phyloP scores from a whole-genome alignment of 2,113 vertebrate genomes.

The Bambusicola thoracicus region DNA sequence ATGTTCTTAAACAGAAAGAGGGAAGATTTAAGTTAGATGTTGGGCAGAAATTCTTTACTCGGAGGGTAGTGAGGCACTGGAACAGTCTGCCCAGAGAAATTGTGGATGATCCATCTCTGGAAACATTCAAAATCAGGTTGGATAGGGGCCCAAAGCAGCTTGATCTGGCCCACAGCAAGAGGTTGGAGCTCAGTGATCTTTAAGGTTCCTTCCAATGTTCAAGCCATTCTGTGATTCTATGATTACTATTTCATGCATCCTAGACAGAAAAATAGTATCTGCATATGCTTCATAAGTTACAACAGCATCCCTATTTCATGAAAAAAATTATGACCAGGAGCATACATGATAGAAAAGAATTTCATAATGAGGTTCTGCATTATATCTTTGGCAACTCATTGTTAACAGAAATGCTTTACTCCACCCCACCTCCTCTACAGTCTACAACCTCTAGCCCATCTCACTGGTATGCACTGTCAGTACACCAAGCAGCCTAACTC shows the following conservation, averaged over 20 bases:
- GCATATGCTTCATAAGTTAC: neutral
- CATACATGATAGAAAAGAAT: neutral
- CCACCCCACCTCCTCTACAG: neutral
- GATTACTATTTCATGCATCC: accelerated
- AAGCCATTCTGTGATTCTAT: too few species aligned
- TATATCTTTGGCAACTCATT: neutral
- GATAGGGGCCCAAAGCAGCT: too few species aligned
- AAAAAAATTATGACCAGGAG: neutral
- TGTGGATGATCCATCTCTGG: too few species aligned
- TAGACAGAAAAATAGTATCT: neutral
- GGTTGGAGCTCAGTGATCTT: too few species aligned
- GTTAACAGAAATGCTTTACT: neutral
- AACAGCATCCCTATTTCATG: neutral
- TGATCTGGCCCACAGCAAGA: too few species aligned
- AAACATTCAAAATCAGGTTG: too few species aligned
- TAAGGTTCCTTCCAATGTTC: too few species aligned
- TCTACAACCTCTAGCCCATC: neutral
- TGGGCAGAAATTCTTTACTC: too few species aligned
- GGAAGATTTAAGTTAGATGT: too few species aligned
- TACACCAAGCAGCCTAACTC: neutral
- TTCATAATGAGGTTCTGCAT: neutral
- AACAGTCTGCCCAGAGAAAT: too few species aligned
- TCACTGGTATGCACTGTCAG: neutral
- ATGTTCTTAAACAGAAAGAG: too few species aligned
- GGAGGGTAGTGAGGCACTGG: too few species aligned